Percentiles rank a stretch among this genome's conserved stretches.
Conservation (phyloP, 1,140 invertebrate species). For the Diplogasteroides magnus region DNA sequence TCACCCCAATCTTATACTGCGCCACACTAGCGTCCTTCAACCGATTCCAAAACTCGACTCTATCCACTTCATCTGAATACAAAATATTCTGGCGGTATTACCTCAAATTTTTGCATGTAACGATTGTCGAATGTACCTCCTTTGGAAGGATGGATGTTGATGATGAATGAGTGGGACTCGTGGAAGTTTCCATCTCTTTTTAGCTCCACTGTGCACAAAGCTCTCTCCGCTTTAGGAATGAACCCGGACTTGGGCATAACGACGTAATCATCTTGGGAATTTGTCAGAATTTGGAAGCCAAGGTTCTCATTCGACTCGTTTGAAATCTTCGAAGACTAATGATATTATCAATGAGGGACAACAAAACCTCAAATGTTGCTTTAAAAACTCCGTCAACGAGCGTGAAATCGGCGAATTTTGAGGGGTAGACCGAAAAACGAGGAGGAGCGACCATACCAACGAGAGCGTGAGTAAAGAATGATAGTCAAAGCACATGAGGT, state of each 20-base stretch:
- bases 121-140: background rate
- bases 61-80: background rate
- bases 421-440: background rate
- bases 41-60: background rate
- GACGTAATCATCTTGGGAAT: background rate
- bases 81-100: background rate
- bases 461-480: background rate
- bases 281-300: background rate
- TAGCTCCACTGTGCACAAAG: background rate
- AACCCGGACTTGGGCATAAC: background rate
- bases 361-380: background rate
- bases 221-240: background rate
- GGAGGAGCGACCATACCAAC: background rate
- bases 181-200: background rate
- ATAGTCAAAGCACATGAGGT: background rate
- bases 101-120: too few relatives aligned
- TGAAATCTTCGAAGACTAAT: background rate
- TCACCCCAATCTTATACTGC: background rate
- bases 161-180: background rate
- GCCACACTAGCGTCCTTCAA: background rate
- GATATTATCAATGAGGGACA: background rate
- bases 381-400: background rate
- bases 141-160: background rate
- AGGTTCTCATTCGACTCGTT: background rate
- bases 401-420: background rate